Conservation (phyloP, 2,888 invertebrate genomes). For the Machimus atricapillus region DNA sequence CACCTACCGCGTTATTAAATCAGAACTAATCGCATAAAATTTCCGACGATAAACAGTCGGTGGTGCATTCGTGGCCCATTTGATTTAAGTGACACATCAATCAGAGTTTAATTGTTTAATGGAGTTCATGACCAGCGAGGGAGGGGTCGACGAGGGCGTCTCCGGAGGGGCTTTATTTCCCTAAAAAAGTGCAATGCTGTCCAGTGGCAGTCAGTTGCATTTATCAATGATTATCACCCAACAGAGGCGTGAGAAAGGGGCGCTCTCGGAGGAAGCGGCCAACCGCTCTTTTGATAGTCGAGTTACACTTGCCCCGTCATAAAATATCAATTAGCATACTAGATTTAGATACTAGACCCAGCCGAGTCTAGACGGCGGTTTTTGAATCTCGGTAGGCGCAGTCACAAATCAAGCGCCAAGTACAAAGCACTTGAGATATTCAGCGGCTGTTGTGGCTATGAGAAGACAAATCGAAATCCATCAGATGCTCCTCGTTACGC, state of each 20-base stretch:
- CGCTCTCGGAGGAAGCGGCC: not conserved
- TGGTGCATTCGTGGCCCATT: not conserved
- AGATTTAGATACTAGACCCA: not conserved
- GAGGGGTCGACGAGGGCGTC: not conserved
- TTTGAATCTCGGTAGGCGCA: not conserved
- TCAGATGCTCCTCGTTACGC: not conserved
- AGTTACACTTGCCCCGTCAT: not conserved
- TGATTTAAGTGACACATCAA: not conserved
- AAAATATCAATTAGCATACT: constrained; percentile 23
- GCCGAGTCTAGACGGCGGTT: not conserved
- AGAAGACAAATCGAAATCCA: not conserved
- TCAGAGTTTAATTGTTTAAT: not conserved
- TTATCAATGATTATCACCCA: not conserved
- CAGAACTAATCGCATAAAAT: not conserved
- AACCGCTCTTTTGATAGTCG: not conserved
- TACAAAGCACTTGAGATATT: not conserved
- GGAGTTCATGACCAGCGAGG: not conserved
- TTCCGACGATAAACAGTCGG: not conserved
- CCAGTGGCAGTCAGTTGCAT: not conserved
- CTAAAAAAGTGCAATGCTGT: not conserved
- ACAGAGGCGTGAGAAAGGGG: constrained; percentile 21
- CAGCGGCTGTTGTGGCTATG: not conserved
- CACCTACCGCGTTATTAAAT: not conserved
- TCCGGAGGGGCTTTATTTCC: not conserved
- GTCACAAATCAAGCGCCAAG: constrained; percentile 13